A percentile compares a stretch with the other conserved stretches of the same genome.
Conservation (phyloP, 2,888 invertebrate species). For the Cylindroiulus punctatus region DNA sequence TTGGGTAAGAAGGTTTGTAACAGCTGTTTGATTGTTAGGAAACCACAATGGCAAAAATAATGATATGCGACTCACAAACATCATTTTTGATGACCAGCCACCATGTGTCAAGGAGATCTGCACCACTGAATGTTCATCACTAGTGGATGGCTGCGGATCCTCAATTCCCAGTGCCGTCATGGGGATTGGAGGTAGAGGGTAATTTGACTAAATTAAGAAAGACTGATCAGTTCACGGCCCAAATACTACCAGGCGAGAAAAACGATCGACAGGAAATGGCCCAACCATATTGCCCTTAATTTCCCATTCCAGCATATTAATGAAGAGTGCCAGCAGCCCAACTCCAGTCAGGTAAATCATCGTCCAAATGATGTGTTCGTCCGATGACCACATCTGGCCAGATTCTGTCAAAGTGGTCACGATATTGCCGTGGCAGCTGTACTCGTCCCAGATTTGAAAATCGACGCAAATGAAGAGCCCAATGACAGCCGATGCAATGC, state of each 20-base stretch:
- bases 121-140: constrained; percentile 52
- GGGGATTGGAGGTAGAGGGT: background rate
- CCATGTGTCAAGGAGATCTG: background rate
- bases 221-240: background rate
- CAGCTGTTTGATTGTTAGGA: too few relatives aligned
- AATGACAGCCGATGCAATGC: constrained; percentile 57
- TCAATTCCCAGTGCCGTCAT: constrained; percentile 21
- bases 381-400: constrained; percentile 53
- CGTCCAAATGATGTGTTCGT: constrained; percentile 58
- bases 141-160: constrained; percentile 47
- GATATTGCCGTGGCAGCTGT: constrained; percentile 58
- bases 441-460: constrained; percentile 59
- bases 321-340: constrained; percentile 54
- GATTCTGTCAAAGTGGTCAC: constrained; percentile 10
- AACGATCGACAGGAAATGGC: background rate
- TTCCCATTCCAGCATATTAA: constrained; percentile 55
- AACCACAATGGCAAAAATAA: too few relatives aligned
- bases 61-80: background rate
- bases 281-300: constrained; percentile 56
- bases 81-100: constrained; percentile 25
- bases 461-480: constrained; percentile 59
- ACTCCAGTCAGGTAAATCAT: constrained; percentile 57
- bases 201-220: constrained; percentile 2
- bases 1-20: too few relatives aligned
- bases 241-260: background rate